Evolutionary conservation across 1,140 invertebrate genomes (phyloP), one percentile per base, ranked within the genome.

Genomic region (Heliconius himera): DNA sequence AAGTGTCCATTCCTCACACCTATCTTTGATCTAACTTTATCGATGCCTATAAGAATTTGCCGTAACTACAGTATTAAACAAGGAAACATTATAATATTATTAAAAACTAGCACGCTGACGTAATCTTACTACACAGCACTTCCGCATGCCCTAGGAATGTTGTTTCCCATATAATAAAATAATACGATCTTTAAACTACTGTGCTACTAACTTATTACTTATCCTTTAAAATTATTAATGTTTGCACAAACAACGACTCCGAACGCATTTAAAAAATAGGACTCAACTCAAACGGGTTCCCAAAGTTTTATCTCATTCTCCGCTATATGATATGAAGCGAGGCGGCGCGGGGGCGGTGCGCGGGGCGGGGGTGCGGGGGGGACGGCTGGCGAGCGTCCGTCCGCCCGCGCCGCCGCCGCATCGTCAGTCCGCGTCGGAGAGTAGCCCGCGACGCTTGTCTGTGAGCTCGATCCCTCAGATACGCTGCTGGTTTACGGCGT

Each of bases 401-500:
- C 89, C 94, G 84, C 94, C 91, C 90, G 90, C 91, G 90, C 91
- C 93, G 84, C 90, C 91, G 88, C 91, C 91, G 90, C 93, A 92
- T 90, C 91, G 89, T 90, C 93, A 93, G 92, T 93, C 88, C 92
- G 92, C 92, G 90, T 90, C 86, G 89, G 85, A 93, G 89, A 93
- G 91, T 87, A 88, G 90, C 87, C 84, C 86, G 91, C 87, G 89
- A 91, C 92, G 89, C 88, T 91, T 83, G 91, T 90, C 83, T 92
- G 90, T 88, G 90, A 93, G 87, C 87, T 88, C 86, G 88, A 85
- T 94, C 92, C 92, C 93, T 93, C 93, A 93, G 93, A 94, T 94
- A 93, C 93, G 90, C 90, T 94, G 93, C 92, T 94, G 93, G 91
- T 92, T 94, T 94, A 94, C 93, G 93, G 93, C 89, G 90, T 89